These are phyloP conservation scores for Nasonia longicornis DNA, from an alignment of 1,140 invertebrate species.

Conservation along the genomic window DNA sequence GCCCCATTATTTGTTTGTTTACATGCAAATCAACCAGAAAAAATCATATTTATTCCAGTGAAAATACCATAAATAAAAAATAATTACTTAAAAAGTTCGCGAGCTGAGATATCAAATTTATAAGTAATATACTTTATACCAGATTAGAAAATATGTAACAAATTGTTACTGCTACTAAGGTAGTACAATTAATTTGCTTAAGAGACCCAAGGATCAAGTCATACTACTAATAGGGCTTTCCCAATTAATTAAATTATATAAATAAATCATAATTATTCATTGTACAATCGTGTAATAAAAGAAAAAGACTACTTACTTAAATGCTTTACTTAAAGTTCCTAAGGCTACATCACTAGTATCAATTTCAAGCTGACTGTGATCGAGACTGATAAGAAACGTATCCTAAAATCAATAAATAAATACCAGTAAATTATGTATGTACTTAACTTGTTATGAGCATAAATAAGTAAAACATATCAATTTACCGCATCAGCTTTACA, in stretches of 20 bases:
- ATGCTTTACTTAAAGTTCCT: conserved; percentile 87
- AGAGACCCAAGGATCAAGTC: conserved; percentile 9
- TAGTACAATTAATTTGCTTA: conserved; percentile 3
- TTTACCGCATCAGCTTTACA: conserved; percentile 85
- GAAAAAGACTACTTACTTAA: conserved; percentile 71
- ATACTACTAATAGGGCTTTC: background rate
- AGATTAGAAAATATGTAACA: conserved; percentile 19
- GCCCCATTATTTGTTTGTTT: conserved; percentile 65
- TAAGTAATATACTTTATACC: conserved; percentile 7
- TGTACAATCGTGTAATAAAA: background rate
- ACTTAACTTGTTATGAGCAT: background rate
- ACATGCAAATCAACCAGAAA: conserved; percentile 57
- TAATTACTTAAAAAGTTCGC: background rate
- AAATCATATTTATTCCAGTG: conserved; percentile 11
- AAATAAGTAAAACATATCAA: conserved; percentile 26
- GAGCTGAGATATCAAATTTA: background rate
- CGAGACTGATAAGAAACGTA: conserved; percentile 80
- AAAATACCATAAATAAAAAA: conserved; percentile 12
- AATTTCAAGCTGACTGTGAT: conserved; percentile 85
- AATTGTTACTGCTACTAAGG: conserved; percentile 7
- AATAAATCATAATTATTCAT: conserved; percentile 18
- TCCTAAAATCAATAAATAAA: conserved; percentile 72
- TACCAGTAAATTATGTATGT: conserved; percentile 11
- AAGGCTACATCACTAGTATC: conserved; percentile 86
- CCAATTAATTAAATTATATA: background rate